These are phyloP conservation scores for Pseudomyrmex pallidus DNA, from an alignment of 1,140 invertebrate genomes.

Conservation along the genomic window DNA sequence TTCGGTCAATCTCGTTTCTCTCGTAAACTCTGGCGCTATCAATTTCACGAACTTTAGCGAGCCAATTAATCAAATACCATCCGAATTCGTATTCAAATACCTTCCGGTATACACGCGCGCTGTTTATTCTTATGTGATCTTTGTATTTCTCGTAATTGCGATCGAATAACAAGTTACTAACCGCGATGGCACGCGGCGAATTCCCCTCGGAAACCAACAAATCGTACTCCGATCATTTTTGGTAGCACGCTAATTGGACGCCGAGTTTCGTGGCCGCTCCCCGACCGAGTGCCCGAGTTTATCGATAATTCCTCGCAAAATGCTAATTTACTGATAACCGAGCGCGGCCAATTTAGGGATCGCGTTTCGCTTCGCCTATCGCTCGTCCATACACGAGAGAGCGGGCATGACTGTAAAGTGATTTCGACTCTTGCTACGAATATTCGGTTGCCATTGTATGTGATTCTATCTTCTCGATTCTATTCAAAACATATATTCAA, in stretches of 20 bases:
- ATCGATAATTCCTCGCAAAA: conserved; percentile 64
- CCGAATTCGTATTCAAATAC: neutral
- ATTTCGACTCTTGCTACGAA: conserved; percentile 38
- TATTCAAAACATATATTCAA: neutral
- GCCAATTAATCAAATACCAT: neutral
- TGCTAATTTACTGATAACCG: conserved; percentile 67
- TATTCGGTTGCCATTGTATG: conserved; percentile 19
- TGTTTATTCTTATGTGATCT: conserved; percentile 38
- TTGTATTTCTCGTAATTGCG: conserved; percentile 31
- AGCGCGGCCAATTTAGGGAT: conserved; percentile 44
- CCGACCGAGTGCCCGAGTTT: conserved; percentile 35
- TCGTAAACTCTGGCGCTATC: no score
- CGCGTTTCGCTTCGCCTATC: conserved; percentile 16
- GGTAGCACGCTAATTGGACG: conserved; percentile 66
- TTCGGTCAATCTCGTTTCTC: no score
- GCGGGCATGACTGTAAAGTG: conserved; percentile 39
- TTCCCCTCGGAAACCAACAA: conserved; percentile 33
- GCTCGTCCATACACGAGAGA: conserved; percentile 13
- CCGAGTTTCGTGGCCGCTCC: conserved; percentile 30
- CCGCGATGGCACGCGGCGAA: conserved; percentile 34
- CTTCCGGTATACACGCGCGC: neutral
- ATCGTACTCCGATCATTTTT: conserved; percentile 66
- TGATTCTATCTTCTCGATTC: conserved; percentile 26
- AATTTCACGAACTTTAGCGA: neutral
- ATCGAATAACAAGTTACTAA: conserved; percentile 52